Percentiles rank a stretch among this genome's conserved stretches.
Evolutionary conservation across 2,888 invertebrate genomes (phyloP).

Genomic region (Minunthozetes semirufus): DNA sequence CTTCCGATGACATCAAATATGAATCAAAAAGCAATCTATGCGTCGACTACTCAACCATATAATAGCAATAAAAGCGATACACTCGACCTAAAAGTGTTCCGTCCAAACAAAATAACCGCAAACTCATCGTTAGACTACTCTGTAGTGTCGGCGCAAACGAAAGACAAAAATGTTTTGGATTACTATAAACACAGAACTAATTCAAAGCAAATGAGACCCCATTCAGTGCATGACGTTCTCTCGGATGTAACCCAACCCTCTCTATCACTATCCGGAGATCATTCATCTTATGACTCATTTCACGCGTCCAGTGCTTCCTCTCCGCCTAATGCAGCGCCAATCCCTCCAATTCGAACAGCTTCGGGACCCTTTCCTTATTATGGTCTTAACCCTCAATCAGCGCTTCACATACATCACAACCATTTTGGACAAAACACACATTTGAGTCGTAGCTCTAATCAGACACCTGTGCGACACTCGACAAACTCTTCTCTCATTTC

Average conservation of each 20-base stretch:
- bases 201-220: slow-evolving; percentile 19
- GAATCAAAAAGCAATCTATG: slow-evolving; percentile 20
- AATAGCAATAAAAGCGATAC: slow-evolving; percentile 11
- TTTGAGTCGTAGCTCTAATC: slow-evolving; percentile 32
- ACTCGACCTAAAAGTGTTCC: background rate
- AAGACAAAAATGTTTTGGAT: slow-evolving; percentile 55
- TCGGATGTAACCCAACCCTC: slow-evolving; percentile 7
- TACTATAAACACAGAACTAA: slow-evolving; percentile 50
- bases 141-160: slow-evolving; percentile 52
- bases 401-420: slow-evolving; percentile 40
- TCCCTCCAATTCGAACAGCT: slow-evolving; percentile 18
- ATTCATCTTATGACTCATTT: slow-evolving; percentile 15
- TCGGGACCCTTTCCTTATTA: slow-evolving; percentile 38
- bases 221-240: slow-evolving; percentile 31
- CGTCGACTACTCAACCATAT: background rate
- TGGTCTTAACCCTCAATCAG: slow-evolving; percentile 37
- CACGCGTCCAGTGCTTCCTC: background rate
- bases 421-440: slow-evolving; percentile 36
- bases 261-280: background rate
- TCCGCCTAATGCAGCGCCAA: background rate
- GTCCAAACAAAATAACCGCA: slow-evolving; percentile 37
- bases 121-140: slow-evolving; percentile 55
- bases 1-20: background rate
- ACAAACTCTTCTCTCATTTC: slow-evolving; percentile 42
- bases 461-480: slow-evolving; percentile 38